phyloP scores from a whole-genome alignment of 2,888 invertebrate genomes.

The Keiferia lycopersicella region DNA sequence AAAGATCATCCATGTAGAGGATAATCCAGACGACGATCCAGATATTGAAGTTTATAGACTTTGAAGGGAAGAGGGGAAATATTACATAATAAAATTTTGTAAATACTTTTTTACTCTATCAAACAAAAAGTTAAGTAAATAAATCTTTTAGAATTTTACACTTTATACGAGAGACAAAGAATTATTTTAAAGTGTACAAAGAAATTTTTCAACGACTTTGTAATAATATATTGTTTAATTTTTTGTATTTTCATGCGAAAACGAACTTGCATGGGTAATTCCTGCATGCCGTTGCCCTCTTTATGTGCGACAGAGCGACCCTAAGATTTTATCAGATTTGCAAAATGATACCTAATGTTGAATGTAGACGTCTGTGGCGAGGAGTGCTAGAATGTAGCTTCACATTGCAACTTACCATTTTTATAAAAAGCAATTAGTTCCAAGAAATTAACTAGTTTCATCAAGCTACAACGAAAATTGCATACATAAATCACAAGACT shows the following conservation, averaged over 20 bases:
- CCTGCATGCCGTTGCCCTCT: constrained; percentile 53
- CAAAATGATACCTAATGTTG: constrained; percentile 38
- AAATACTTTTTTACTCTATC: constrained; percentile 21
- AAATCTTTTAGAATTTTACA: constrained; percentile 2
- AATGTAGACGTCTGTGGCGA: neutral
- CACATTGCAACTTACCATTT: neutral
- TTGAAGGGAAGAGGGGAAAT: constrained; percentile 34
- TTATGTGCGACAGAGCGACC: constrained; percentile 47
- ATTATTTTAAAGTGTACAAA: neutral
- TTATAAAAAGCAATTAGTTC: neutral
- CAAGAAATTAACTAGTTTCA: too few relatives aligned
- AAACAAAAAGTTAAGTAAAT: neutral
- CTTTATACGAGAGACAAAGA: neutral
- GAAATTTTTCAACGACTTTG: neutral
- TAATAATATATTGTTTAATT: constrained; percentile 12
- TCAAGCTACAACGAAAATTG: too few relatives aligned
- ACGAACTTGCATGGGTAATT: constrained; percentile 32
- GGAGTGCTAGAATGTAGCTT: constrained; percentile 19
- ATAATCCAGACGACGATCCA: constrained; percentile 46
- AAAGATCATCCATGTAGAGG: constrained; percentile 75
- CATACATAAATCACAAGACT: too few relatives aligned
- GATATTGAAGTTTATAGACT: constrained; percentile 59
- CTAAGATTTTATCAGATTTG: constrained; percentile 54
- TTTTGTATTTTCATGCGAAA: constrained; percentile 32
- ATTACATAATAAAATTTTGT: constrained; percentile 16